phyloP scores from a whole-genome alignment of 1,140 invertebrate genomes.

The Drosophila carrolli region DNA sequence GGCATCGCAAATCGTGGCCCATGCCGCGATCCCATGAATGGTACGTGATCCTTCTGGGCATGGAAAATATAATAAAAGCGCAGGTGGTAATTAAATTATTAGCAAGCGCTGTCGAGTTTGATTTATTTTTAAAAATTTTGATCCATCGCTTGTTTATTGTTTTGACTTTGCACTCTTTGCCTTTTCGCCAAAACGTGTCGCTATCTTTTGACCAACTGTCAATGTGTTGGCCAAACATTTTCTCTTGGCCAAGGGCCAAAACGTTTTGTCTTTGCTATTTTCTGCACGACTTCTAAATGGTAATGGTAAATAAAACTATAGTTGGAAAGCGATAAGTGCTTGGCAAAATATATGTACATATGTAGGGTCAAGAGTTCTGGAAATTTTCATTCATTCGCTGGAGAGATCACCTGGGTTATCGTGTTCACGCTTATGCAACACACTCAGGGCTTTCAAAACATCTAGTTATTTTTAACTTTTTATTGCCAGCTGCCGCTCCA shows the following conservation, averaged over 20 bases:
- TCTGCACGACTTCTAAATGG: slow-evolving; percentile 1
- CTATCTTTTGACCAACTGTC: slow-evolving; percentile 24
- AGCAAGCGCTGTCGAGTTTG: slow-evolving; percentile 11
- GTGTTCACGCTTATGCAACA: slow-evolving; percentile 26
- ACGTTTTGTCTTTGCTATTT: slow-evolving; percentile 6
- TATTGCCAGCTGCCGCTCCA: slow-evolving; percentile 25
- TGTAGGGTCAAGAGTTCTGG: neutral
- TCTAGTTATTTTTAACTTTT: slow-evolving; percentile 10
- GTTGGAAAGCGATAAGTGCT: slow-evolving; percentile 10
- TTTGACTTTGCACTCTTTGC: slow-evolving; percentile 7
- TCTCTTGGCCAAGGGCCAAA: slow-evolving; percentile 41
- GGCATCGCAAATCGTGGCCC: slow-evolving; percentile 27
- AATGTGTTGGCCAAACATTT: slow-evolving; percentile 40
- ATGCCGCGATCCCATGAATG: slow-evolving; percentile 33
- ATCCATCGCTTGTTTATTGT: slow-evolving; percentile 45
- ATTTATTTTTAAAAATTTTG: slow-evolving; percentile 44
- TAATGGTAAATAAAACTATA: slow-evolving; percentile 20
- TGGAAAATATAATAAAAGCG: neutral
- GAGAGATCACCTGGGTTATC: slow-evolving; percentile 47
- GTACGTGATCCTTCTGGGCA: slow-evolving; percentile 45
- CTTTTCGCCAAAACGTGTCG: slow-evolving; percentile 39
- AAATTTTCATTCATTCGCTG: neutral
- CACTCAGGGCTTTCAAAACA: slow-evolving; percentile 1
- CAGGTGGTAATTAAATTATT: slow-evolving; percentile 54
- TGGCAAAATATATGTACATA: too few relatives aligned